Evolutionary conservation across 2,888 invertebrate species (phyloP).

Genomic region (Flexamia atlantica): DNA sequence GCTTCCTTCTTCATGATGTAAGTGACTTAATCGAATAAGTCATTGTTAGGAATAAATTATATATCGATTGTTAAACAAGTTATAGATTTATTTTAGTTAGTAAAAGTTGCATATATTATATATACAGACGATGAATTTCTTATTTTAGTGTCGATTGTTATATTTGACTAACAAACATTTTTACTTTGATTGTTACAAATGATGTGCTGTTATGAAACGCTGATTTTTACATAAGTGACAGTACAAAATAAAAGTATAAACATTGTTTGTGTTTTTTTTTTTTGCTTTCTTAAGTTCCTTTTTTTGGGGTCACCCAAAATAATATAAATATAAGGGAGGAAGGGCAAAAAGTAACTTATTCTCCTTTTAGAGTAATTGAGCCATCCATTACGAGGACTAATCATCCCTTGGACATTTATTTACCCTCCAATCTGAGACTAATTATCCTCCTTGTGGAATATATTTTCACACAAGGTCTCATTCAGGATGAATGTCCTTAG

Average conservation of each 20-base stretch:
- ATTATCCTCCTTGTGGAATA: too few species aligned
- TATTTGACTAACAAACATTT: conserved; percentile 61
- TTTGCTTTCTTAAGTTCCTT: too few species aligned
- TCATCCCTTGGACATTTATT: too few species aligned
- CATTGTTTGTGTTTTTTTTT: conserved; percentile 3
- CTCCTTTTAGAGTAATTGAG: too few species aligned
- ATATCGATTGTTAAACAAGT: conserved; percentile 62
- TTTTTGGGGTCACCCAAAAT: too few species aligned
- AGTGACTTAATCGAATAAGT: conserved; percentile 47
- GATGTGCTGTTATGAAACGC: conserved; percentile 55
- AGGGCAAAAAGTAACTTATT: too few species aligned
- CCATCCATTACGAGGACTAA: too few species aligned
- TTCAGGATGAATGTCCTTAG: too few species aligned
- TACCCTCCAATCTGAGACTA: too few species aligned
- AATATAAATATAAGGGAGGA: too few species aligned
- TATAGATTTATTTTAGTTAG: conserved; percentile 62
- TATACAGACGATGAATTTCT: conserved; percentile 52
- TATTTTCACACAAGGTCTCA: too few species aligned
- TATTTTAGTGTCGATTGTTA: conserved; percentile 63
- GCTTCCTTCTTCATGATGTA: conserved; percentile 39
- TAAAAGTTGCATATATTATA: conserved; percentile 50
- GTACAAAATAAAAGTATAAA: conserved; percentile 50
- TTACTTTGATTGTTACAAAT: conserved; percentile 59
- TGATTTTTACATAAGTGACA: conserved; percentile 63
- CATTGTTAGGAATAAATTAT: conserved; percentile 62